A percentile compares a stretch with the other conserved stretches of the same genome.
Evolutionary conservation across 2,113 vertebrate species (phyloP).

Genomic region (Mionectes macconnelli): DNA sequence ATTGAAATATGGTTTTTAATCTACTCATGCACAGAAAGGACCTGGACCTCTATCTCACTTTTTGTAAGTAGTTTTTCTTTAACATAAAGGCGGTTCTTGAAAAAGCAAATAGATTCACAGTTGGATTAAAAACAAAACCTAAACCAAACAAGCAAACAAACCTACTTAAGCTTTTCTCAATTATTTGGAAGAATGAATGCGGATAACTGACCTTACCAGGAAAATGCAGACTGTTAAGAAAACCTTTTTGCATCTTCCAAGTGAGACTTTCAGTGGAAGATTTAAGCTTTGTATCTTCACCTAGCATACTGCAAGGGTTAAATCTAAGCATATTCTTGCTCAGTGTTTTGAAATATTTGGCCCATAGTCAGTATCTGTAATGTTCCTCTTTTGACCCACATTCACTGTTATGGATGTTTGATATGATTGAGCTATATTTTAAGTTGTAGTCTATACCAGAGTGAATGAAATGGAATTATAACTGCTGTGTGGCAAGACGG

Average conservation of each 20-base stretch:
- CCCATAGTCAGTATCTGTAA: not conserved
- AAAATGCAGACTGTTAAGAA: not conserved
- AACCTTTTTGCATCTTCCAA: not conserved
- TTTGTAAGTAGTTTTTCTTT: not conserved
- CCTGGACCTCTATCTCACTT: not conserved
- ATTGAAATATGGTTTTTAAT: slow-evolving; percentile 51
- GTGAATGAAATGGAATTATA: not conserved
- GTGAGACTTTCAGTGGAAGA: not conserved
- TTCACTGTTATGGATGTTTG: not conserved
- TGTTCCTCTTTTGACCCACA: not conserved
- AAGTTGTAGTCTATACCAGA: not conserved
- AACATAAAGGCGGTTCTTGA: not conserved
- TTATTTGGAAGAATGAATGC: not conserved
- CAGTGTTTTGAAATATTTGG: not conserved
- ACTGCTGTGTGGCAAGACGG: not conserved
- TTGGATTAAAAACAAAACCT: not conserved
- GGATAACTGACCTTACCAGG: not conserved
- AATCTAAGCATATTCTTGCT: not conserved
- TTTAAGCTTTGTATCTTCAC: not conserved
- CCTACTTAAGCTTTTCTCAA: not conserved
- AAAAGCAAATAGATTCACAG: not conserved
- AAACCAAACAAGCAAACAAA: not conserved
- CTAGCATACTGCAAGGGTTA: not conserved
- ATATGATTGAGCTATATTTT: not conserved
- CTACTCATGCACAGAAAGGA: not conserved